Conservation (phyloP, 2,113 vertebrate species). For the Vimba vimba region DNA sequence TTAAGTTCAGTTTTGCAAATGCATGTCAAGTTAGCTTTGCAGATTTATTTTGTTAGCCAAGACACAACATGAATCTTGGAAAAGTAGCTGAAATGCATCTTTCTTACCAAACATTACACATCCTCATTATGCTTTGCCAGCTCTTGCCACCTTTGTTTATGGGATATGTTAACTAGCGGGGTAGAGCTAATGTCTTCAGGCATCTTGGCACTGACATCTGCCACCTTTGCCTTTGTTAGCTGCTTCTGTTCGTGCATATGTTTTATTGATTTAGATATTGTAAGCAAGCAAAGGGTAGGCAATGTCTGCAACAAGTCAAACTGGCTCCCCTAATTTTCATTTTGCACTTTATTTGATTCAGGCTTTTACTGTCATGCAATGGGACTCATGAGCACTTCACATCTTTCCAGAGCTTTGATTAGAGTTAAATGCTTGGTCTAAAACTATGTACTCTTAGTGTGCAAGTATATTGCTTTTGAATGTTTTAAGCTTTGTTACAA, state of each 20-base stretch:
- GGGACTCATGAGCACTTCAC: neutral
- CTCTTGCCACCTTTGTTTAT: neutral
- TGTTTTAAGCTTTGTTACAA: neutral
- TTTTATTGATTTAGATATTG: slow-evolving; percentile 39
- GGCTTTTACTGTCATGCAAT: neutral
- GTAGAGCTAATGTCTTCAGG: neutral
- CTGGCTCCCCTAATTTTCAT: neutral
- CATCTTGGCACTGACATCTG: slow-evolving; percentile 14
- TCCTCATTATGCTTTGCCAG: neutral
- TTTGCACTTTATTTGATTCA: neutral
- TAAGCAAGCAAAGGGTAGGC: neutral
- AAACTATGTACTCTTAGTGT: neutral
- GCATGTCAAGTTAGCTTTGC: neutral
- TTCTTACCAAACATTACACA: neutral
- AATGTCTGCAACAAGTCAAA: slow-evolving; percentile 3
- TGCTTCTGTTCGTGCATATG: slow-evolving; percentile 22
- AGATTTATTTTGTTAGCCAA: slow-evolving; percentile 2
- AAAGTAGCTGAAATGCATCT: neutral
- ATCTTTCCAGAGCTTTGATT: neutral
- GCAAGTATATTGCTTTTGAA: neutral
- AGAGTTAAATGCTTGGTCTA: neutral
- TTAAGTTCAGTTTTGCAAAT: neutral
- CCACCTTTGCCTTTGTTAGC: slow-evolving; percentile 30
- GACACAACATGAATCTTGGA: neutral
- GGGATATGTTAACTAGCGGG: neutral